Conservation (phyloP, 2,113 vertebrate genomes). For the Scomber japonicus region DNA sequence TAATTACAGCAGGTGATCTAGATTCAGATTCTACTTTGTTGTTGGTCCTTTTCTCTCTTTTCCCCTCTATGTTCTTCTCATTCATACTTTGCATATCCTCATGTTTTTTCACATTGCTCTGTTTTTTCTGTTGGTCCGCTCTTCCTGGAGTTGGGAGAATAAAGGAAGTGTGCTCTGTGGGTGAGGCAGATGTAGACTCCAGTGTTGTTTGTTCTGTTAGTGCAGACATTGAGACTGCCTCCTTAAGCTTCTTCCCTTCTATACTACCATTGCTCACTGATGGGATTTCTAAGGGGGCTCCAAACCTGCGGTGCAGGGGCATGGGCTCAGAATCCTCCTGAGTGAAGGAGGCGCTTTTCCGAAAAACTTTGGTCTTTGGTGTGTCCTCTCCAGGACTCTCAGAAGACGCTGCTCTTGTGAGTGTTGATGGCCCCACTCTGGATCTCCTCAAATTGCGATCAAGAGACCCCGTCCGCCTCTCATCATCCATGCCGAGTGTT, state of each 20-base stretch:
- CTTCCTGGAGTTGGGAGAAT: slow-evolving; percentile 41
- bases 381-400: slow-evolving; percentile 82
- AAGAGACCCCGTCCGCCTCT: slow-evolving; percentile 75
- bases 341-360: slow-evolving; percentile 93
- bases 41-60: slow-evolving; percentile 63
- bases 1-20: slow-evolving; percentile 45
- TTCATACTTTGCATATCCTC: slow-evolving; percentile 18
- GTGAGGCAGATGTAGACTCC: slow-evolving; percentile 74
- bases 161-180: slow-evolving; percentile 43
- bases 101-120: slow-evolving; percentile 24
- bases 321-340: slow-evolving; percentile 91
- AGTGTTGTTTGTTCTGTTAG: slow-evolving; percentile 81
- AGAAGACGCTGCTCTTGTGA: slow-evolving; percentile 89
- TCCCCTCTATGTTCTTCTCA: slow-evolving; percentile 10
- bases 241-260: slow-evolving; percentile 82
- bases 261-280: slow-evolving; percentile 75
- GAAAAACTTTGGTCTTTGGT: slow-evolving; percentile 83
- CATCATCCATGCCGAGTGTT: slow-evolving; percentile 88
- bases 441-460: slow-evolving; percentile 77
- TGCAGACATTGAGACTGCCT: slow-evolving; percentile 90
- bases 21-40: slow-evolving; percentile 30
- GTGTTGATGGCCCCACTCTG: slow-evolving; percentile 69
- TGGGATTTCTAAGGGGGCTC: slow-evolving; percentile 93
- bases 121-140: slow-evolving; percentile 60
- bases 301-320: slow-evolving; percentile 90